These are phyloP conservation scores for Mirza zaza DNA, from an alignment of 2,113 vertebrate species.

Conservation along the genomic window DNA sequence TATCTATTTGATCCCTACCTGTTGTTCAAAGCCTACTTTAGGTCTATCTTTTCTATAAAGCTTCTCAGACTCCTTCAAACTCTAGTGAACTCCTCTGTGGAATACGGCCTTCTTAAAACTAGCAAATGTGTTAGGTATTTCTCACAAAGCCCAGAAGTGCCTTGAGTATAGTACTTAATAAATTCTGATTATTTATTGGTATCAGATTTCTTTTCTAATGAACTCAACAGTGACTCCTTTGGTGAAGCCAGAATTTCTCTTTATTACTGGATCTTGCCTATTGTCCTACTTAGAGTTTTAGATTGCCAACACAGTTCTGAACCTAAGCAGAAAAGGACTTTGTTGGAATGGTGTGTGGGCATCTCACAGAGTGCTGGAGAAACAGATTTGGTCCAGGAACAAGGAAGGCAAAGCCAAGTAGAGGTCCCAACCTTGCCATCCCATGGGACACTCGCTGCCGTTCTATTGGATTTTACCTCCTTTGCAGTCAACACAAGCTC, in stretches of 20 bases:
- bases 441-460: too few relatives aligned
- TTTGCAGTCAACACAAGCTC: not conserved
- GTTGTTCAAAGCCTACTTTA: not conserved
- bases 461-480: not conserved
- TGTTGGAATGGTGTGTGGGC: not conserved
- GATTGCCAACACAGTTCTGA: not conserved
- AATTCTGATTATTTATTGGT: not conserved
- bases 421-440: not conserved
- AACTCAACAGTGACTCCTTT: not conserved
- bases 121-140: not conserved
- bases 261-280: not conserved
- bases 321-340: not conserved
- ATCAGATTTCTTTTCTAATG: not conserved
- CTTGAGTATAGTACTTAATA: not conserved
- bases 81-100: not conserved
- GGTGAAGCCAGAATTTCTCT: not conserved
- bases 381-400: not conserved
- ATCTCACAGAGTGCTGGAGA: not conserved
- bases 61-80: not conserved
- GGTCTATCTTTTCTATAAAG: not conserved
- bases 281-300: not conserved
- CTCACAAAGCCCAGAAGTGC: not conserved
- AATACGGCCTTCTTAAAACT: not conserved
- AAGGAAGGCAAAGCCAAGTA: not conserved
- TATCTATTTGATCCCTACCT: not conserved